Evolutionary conservation across 2,888 invertebrate species (phyloP).

Genomic region (Brenthis ino): DNA sequence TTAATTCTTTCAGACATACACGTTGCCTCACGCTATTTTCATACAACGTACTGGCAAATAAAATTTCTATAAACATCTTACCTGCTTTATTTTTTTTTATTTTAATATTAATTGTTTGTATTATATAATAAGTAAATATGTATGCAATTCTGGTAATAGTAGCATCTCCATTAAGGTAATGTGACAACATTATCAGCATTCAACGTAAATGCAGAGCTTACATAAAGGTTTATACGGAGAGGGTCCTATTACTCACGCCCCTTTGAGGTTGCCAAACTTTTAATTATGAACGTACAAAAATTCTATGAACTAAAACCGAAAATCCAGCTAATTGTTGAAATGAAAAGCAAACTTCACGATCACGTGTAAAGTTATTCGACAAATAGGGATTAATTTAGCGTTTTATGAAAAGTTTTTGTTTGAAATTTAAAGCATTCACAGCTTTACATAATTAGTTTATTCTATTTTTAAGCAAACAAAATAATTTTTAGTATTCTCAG

Average conservation of each 20-base stretch:
- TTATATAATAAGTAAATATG: no score
- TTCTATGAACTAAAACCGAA: slow-evolving; percentile 28
- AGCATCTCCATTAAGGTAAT: neutral
- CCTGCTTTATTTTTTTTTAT: no score
- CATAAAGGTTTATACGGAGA: slow-evolving; percentile 10
- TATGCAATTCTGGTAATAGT: neutral
- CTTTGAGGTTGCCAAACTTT: slow-evolving; percentile 29
- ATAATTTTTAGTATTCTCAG: neutral
- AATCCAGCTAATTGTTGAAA: slow-evolving; percentile 35
- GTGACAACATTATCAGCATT: slow-evolving; percentile 1
- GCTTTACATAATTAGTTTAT: slow-evolving; percentile 4
- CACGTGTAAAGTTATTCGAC: slow-evolving; percentile 38
- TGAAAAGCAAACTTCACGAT: slow-evolving; percentile 34
- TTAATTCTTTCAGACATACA: no score
- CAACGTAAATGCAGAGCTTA: slow-evolving; percentile 2
- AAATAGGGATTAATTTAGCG: slow-evolving; percentile 36
- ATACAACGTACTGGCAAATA: no score
- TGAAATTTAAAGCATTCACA: slow-evolving; percentile 13
- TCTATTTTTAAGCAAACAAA: neutral
- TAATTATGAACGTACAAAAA: slow-evolving; percentile 33
- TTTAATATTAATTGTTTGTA: no score
- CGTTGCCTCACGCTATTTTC: no score
- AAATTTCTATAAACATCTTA: no score
- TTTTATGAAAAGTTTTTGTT: slow-evolving; percentile 26
- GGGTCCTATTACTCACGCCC: slow-evolving; percentile 17